These are phyloP conservation scores for Allacma fusca DNA, from an alignment of 2,888 invertebrate genomes.

Conservation along the genomic window DNA sequence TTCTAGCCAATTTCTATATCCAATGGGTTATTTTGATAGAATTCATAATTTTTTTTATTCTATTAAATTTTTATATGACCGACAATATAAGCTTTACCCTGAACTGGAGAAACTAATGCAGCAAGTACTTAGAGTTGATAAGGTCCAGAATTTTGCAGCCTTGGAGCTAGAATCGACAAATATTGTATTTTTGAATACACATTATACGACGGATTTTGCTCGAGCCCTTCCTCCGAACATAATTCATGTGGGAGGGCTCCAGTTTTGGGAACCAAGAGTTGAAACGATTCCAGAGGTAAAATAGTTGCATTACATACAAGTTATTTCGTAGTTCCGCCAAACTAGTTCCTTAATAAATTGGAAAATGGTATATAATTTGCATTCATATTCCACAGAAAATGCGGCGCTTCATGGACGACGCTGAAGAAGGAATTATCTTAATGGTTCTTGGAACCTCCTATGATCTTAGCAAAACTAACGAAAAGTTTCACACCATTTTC, in stretches of 20 bases:
- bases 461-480: conserved; percentile 45
- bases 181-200: conserved; percentile 34
- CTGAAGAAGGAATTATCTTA: conserved; percentile 47
- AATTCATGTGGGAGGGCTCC: conserved; percentile 48
- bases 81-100: conserved; percentile 16
- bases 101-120: conserved; percentile 28
- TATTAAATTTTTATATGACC: background rate
- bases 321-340: too few relatives aligned
- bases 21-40: conserved; percentile 26
- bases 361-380: too few relatives aligned
- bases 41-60: conserved; percentile 35
- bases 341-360: background rate
- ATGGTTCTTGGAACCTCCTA: conserved; percentile 53
- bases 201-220: conserved; percentile 36
- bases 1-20: conserved; percentile 30
- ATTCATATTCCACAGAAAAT: too few relatives aligned
- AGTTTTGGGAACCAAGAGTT: conserved; percentile 41
- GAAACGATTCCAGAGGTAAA: conserved; percentile 45
- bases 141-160: background rate
- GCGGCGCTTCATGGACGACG: conserved; percentile 45
- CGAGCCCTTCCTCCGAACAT: conserved; percentile 42
- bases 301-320: background rate
- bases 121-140: background rate
- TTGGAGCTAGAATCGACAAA: conserved; percentile 24
- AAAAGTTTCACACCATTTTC: conserved; percentile 40